These are phyloP conservation scores for Drosophila nr. perissopoda DNA, from an alignment of 2,888 invertebrate genomes.

Conservation along the genomic window DNA sequence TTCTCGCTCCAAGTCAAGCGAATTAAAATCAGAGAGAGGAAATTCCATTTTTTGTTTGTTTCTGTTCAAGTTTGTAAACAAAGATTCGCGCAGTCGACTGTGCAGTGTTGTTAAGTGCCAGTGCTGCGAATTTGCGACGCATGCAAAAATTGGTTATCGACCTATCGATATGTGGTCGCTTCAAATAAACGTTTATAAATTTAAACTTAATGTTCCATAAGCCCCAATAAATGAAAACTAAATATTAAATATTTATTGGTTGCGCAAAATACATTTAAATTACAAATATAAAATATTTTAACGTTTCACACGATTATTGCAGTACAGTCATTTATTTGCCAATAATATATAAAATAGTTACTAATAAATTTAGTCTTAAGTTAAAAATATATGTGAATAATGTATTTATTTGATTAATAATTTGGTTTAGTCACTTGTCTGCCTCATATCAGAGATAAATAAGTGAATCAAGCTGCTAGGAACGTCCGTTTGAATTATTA, in stretches of 20 bases:
- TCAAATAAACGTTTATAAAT: not conserved
- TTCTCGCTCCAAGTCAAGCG: constrained; percentile 47
- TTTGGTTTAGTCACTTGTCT: constrained; percentile 9
- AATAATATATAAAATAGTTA: not conserved
- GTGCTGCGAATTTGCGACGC: not conserved
- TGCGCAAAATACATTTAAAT: not conserved
- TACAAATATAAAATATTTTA: not conserved
- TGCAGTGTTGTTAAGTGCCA: constrained; percentile 7
- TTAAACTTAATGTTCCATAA: not conserved
- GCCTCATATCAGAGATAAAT: constrained; percentile 22
- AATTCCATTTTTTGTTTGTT: constrained; percentile 36
- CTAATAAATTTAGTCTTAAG: not conserved
- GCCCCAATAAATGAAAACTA: not conserved
- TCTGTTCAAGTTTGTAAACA: constrained; percentile 31
- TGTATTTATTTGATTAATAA: not conserved
- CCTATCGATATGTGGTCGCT: constrained; percentile 27
- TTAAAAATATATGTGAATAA: not conserved
- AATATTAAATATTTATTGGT: not conserved
- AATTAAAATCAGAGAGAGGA: constrained; percentile 38
- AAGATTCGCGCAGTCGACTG: constrained; percentile 16
- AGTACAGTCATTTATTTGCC: not conserved
- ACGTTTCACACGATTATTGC: not conserved
- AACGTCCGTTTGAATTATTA: constrained; percentile 18
- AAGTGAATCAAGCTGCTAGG: constrained; percentile 16
- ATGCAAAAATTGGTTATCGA: constrained; percentile 23